phyloP scores from a whole-genome alignment of 2,888 invertebrate genomes.

The Agrotis segetum region DNA sequence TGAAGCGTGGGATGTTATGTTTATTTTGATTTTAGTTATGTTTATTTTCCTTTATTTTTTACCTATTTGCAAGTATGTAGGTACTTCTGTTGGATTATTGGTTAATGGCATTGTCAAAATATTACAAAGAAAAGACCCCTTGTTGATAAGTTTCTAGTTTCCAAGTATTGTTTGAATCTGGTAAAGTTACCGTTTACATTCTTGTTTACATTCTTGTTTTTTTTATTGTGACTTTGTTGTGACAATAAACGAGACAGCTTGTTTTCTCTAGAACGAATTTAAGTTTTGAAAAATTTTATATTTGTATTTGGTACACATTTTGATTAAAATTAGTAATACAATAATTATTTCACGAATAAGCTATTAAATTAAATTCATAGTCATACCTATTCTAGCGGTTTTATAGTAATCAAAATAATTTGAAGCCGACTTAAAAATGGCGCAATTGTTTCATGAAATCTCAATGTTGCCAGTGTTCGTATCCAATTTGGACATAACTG shows the following conservation, averaged over 20 bases:
- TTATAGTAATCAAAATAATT: slow-evolving; percentile 60
- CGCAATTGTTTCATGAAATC: slow-evolving; percentile 72
- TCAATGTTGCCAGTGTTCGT: slow-evolving; percentile 50
- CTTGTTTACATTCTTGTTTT: slow-evolving; percentile 5
- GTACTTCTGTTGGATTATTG: too few species aligned
- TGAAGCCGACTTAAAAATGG: slow-evolving; percentile 61
- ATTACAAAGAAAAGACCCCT: too few species aligned
- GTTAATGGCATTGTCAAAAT: neutral
- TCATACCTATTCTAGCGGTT: slow-evolving; percentile 50
- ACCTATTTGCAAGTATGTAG: neutral
- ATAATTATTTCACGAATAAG: slow-evolving; percentile 14
- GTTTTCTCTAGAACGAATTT: neutral
- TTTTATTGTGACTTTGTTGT: neutral
- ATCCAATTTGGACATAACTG: slow-evolving; percentile 72
- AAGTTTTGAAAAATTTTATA: too few species aligned
- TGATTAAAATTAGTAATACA: too few species aligned
- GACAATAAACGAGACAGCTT: neutral
- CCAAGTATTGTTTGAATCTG: slow-evolving; percentile 12
- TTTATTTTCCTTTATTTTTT: slow-evolving; percentile 8
- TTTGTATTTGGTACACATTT: too few species aligned
- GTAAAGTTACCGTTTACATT: neutral
- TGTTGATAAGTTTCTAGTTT: too few species aligned
- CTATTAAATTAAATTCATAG: slow-evolving; percentile 47
- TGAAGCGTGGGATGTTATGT: neutral
- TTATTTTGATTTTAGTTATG: neutral